Percentiles rank a stretch among this genome's conserved stretches.
Evolutionary conservation across 2,797 vertebrate species (phyloP).

Genomic region (Rhinichthys osculus): DNA sequence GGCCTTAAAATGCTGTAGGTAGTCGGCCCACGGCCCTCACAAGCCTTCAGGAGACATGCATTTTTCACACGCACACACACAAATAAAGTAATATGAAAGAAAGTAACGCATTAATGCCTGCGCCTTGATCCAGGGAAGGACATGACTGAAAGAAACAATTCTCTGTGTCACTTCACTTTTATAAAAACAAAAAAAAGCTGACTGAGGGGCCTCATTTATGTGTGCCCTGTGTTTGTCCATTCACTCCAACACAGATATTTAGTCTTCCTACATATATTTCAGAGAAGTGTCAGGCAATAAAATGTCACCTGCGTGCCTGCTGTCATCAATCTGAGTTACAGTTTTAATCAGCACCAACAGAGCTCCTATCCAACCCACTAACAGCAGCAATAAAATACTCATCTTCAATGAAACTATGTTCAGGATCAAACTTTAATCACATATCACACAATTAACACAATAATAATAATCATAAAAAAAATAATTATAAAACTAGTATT

Average conservation of each 20-base stretch:
- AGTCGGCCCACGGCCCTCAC: not conserved
- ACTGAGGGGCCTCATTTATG: not conserved
- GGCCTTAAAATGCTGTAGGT: not conserved
- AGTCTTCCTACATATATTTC: not conserved
- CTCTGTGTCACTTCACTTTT: constrained; percentile 18
- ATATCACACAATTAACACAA: not conserved
- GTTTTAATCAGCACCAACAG: constrained; percentile 11
- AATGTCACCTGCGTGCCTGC: not conserved
- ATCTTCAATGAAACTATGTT: not conserved
- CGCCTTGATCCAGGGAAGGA: constrained; percentile 36
- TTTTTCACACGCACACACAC: constrained; percentile 1
- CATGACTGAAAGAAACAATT: constrained; percentile 27
- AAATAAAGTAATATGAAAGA: constrained; percentile 35
- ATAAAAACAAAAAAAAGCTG: not conserved
- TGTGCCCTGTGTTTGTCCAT: not conserved
- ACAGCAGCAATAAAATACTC: constrained; percentile 22
- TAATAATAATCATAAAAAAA: not conserved
- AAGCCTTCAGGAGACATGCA: not conserved
- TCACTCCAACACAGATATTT: not conserved
- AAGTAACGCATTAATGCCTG: constrained; percentile 29
- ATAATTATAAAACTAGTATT: not conserved
- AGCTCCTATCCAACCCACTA: constrained; percentile 10
- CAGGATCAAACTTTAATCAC: not conserved
- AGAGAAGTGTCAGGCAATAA: not conserved
- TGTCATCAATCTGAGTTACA: not conserved